Evolutionary conservation across 2,888 invertebrate genomes (phyloP).

Genomic region (Heliconius sara): DNA sequence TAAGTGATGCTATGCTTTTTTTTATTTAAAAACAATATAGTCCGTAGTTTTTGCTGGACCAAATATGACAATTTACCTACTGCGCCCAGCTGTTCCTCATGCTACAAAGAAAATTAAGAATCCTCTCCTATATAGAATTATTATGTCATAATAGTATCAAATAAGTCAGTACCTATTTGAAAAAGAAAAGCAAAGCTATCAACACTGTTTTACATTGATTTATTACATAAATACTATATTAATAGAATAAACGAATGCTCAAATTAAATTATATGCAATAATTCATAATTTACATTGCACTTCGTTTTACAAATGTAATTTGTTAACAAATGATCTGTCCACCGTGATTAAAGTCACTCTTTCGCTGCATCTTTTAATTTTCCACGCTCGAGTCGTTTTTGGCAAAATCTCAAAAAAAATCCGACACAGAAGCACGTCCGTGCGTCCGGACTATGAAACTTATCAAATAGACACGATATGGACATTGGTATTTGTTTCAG

Average conservation of each 20-base stretch:
- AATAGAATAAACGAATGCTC: neutral
- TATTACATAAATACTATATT: neutral
- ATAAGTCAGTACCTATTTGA: neutral
- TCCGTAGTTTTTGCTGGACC: too few species aligned
- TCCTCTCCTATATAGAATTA: neutral
- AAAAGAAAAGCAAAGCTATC: neutral
- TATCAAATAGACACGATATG: conserved; percentile 39
- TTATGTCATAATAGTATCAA: neutral
- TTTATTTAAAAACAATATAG: too few species aligned
- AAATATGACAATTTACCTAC: neutral
- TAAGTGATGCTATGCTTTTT: too few species aligned
- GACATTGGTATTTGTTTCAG: conserved; percentile 26
- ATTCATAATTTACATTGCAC: neutral
- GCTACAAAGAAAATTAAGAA: neutral
- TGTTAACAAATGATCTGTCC: conserved; percentile 42
- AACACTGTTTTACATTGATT: neutral
- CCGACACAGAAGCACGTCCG: conserved; percentile 47
- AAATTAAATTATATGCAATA: neutral
- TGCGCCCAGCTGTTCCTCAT: too few species aligned
- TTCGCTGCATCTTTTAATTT: conserved; percentile 45
- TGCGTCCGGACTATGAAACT: conserved; percentile 48
- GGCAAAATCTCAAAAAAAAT: conserved; percentile 56
- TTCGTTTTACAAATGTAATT: conserved; percentile 29
- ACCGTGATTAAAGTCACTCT: conserved; percentile 38
- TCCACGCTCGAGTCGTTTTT: conserved; percentile 50